Percentiles rank a stretch among this genome's conserved stretches.
Conservation (phyloP, 2,113 vertebrate genomes). For the Furnarius figulus region DNA sequence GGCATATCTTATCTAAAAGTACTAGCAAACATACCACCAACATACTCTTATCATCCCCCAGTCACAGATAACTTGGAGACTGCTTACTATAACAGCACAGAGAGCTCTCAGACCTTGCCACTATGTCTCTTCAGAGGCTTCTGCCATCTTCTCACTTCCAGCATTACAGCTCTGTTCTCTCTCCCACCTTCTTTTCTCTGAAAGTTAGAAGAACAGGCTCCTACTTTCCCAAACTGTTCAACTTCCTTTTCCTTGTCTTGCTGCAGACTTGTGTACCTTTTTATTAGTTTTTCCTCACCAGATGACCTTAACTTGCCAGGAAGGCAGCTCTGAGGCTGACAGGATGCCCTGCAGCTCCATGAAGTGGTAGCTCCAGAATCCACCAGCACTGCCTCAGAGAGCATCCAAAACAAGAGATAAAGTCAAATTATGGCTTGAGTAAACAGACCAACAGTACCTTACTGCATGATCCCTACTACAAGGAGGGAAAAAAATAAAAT, state of each 20-base stretch:
- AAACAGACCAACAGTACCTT: neutral
- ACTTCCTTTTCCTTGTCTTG: neutral
- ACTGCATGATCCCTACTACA: fast-evolving
- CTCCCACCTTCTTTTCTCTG: neutral
- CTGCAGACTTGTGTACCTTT: neutral
- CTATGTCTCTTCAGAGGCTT: neutral
- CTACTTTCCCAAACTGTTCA: neutral
- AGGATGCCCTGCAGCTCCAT: neutral
- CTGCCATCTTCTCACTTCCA: neutral
- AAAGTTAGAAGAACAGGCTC: neutral
- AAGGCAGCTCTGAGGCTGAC: neutral
- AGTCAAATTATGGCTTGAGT: neutral
- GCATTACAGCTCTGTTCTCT: fast-evolving
- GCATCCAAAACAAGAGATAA: neutral
- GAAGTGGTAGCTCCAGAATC: neutral
- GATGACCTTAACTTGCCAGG: neutral
- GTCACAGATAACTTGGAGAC: neutral
- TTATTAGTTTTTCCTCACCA: neutral
- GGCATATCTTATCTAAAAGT: neutral
- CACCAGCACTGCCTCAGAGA: neutral
- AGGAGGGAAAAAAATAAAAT: neutral
- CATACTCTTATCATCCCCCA: too few species aligned
- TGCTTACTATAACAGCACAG: neutral
- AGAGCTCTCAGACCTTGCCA: neutral
- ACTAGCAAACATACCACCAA: neutral